Percentiles rank a stretch among this genome's conserved stretches.
phyloP scores from a whole-genome alignment of 2,888 invertebrate species.

The Bibio marci region DNA sequence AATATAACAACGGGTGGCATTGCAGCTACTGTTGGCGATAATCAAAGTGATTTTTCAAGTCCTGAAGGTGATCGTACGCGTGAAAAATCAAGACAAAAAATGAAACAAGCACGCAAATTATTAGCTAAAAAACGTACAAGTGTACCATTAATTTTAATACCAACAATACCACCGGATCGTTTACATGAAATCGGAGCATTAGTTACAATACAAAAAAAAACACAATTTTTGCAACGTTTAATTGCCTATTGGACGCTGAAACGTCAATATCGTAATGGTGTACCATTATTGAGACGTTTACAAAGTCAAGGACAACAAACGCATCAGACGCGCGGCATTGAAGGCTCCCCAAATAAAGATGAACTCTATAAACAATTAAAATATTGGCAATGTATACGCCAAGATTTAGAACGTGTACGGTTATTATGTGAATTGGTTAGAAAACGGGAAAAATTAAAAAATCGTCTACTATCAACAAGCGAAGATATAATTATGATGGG shows the following conservation, averaged over 20 bases:
- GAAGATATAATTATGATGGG: constrained; percentile 67
- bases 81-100: constrained; percentile 59
- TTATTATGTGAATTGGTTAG: constrained; percentile 86
- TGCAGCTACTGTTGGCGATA: no score
- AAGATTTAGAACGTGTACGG: constrained; percentile 82
- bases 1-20: constrained; percentile 31
- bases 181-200: constrained; percentile 73
- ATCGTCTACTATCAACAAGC: constrained; percentile 63
- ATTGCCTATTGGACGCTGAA: constrained; percentile 97
- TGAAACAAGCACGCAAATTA: constrained; percentile 74
- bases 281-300: constrained; percentile 73
- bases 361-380: constrained; percentile 74
- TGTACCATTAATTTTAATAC: constrained; percentile 82
- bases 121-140: constrained; percentile 78
- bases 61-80: constrained; percentile 25
- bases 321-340: constrained; percentile 37
- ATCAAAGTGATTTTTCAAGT: neutral
- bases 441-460: constrained; percentile 88
- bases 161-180: constrained; percentile 77
- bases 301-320: constrained; percentile 42
- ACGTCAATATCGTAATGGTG: constrained; percentile 85
- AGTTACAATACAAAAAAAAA: constrained; percentile 57
- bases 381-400: constrained; percentile 85
- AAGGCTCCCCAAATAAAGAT: constrained; percentile 45
- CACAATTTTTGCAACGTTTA: constrained; percentile 72